A percentile compares a stretch with the other conserved stretches of the same genome.
Conservation (phyloP, 2,797 vertebrate genomes). For the Pithecia hirsuta region DNA sequence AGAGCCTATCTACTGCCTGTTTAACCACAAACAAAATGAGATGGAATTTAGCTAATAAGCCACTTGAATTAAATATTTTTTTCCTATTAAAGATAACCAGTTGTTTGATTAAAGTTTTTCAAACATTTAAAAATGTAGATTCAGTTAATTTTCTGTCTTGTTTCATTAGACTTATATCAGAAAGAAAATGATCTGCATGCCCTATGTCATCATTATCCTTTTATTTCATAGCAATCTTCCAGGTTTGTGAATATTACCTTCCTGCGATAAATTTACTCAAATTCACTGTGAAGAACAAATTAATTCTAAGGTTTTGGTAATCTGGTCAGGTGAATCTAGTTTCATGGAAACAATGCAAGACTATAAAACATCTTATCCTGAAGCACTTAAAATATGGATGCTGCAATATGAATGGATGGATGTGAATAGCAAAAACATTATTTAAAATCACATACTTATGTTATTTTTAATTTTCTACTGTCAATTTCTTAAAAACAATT, state of each 20-base stretch:
- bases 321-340: background rate
- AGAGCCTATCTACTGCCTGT: background rate
- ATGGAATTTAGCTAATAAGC: background rate
- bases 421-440: background rate
- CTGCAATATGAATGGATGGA: background rate
- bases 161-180: background rate
- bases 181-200: background rate
- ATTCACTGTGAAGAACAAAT: background rate
- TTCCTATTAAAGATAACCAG: background rate
- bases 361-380: background rate
- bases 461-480: conserved; percentile 38
- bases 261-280: conserved; percentile 23
- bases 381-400: background rate
- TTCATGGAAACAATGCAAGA: background rate
- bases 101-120: background rate
- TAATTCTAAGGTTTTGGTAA: background rate
- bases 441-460: background rate
- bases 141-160: background rate
- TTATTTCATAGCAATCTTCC: background rate
- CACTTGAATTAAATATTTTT: background rate
- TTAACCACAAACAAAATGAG: background rate
- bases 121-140: background rate
- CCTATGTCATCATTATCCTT: background rate
- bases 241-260: background rate
- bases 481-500: conserved; percentile 44